Conservation (phyloP, 1,140 invertebrate species). For the Rhyacophila brunnea region DNA sequence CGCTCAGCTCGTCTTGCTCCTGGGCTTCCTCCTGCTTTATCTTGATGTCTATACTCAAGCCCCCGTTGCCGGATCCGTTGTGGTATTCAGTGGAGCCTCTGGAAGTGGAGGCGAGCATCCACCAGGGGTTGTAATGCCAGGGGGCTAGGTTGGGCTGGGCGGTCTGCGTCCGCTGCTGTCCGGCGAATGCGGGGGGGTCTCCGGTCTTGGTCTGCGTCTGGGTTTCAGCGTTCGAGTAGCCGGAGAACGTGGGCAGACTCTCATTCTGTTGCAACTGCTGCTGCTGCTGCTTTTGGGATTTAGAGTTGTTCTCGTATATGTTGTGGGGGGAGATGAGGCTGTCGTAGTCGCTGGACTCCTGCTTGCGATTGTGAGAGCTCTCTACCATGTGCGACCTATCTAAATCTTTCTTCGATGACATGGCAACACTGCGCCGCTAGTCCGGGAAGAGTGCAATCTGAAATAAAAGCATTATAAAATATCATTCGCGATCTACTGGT, state of each 20-base stretch:
- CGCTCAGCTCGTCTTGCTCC: slow-evolving; percentile 23
- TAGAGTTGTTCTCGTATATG: slow-evolving; percentile 48
- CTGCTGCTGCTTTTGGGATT: slow-evolving; percentile 28
- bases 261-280: slow-evolving; percentile 33
- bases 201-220: slow-evolving; percentile 51
- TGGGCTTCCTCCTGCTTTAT: slow-evolving; percentile 49
- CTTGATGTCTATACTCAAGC: slow-evolving; percentile 42
- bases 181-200: slow-evolving; percentile 39
- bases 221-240: slow-evolving; percentile 52
- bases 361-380: slow-evolving; percentile 38
- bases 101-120: slow-evolving; percentile 54
- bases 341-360: slow-evolving; percentile 51
- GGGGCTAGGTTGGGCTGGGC: slow-evolving; percentile 45
- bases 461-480: slow-evolving; percentile 22
- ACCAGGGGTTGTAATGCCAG: slow-evolving; percentile 57
- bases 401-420: slow-evolving; percentile 47
- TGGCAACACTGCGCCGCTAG: slow-evolving; percentile 37
- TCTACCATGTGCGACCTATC: slow-evolving; percentile 45
- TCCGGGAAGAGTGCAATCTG: slow-evolving; percentile 40
- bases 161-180: slow-evolving; percentile 28
- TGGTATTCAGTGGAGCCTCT: slow-evolving; percentile 42
- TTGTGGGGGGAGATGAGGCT: slow-evolving; percentile 52
- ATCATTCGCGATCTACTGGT: no score
- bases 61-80: slow-evolving; percentile 36
- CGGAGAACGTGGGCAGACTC: slow-evolving; percentile 50